Conservation (phyloP, 92 coral and sea anemone genomes). For the Anthopleura xanthogrammica region DNA sequence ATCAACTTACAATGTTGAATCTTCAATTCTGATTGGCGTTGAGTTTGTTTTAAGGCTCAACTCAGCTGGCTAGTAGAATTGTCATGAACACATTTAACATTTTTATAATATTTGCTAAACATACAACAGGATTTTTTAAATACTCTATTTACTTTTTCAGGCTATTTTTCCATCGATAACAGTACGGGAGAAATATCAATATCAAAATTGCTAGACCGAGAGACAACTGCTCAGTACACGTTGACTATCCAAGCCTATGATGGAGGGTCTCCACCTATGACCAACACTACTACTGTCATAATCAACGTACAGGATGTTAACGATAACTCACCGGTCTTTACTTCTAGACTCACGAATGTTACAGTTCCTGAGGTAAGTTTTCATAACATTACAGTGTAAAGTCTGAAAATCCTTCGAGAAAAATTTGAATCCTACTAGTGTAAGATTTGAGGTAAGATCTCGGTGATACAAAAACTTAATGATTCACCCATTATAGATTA, state of each 20-base stretch:
- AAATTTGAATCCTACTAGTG: too few species aligned
- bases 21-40: too few species aligned
- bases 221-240: slow-evolving; percentile 48
- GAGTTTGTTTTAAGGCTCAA: too few species aligned
- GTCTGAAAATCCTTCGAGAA: not conserved
- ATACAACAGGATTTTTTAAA: not conserved
- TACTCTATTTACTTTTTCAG: slow-evolving; percentile 3
- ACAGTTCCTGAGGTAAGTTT: slow-evolving; percentile 20
- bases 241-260: slow-evolving; percentile 64
- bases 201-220: slow-evolving; percentile 56
- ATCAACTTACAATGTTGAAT: too few species aligned
- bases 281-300: slow-evolving; percentile 35
- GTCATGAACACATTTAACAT: too few species aligned
- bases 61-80: too few species aligned
- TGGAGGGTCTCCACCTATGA: slow-evolving; percentile 53
- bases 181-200: slow-evolving; percentile 56
- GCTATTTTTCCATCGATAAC: slow-evolving; percentile 57
- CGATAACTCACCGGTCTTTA: slow-evolving; percentile 26
- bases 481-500: too few species aligned
- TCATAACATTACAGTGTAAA: too few species aligned
- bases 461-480: too few species aligned
- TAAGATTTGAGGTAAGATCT: too few species aligned
- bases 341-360: not conserved
- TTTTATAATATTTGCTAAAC: too few species aligned
- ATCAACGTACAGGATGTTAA: slow-evolving; percentile 63